These are phyloP conservation scores for Panagrolaimus sp. DNA, from an alignment of 1,140 invertebrate species.

Conservation along the genomic window DNA sequence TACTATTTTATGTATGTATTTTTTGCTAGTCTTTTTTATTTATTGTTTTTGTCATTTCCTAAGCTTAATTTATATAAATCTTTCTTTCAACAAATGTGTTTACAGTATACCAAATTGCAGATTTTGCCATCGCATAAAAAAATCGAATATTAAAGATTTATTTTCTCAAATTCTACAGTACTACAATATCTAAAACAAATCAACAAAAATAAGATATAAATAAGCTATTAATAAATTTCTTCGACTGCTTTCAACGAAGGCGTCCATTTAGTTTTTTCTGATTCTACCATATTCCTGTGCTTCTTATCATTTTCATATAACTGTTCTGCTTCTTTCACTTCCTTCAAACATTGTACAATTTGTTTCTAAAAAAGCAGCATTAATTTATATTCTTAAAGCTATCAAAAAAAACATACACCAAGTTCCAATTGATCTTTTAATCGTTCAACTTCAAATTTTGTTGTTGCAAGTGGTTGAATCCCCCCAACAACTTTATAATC, in stretches of 20 bases:
- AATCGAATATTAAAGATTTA: too few species aligned
- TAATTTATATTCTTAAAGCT: neutral
- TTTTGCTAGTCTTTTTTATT: too few species aligned
- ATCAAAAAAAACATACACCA: conserved; percentile 31
- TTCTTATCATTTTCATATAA: conserved; percentile 20
- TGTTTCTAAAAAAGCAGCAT: conserved; percentile 39
- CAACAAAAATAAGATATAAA: too few species aligned
- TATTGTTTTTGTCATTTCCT: too few species aligned
- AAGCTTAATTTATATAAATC: too few species aligned
- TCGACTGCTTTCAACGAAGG: neutral
- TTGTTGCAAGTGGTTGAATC: conserved; percentile 30
- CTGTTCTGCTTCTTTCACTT: conserved; percentile 40
- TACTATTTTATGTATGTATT: too few species aligned
- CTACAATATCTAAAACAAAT: too few species aligned
- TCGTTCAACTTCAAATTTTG: conserved; percentile 32
- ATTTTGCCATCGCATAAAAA: too few species aligned
- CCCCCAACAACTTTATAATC: conserved; percentile 50
- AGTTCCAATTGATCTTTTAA: conserved; percentile 39
- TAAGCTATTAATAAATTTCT: conserved; percentile 4
- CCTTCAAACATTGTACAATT: conserved; percentile 39
- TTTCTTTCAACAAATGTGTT: too few species aligned
- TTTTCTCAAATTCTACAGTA: too few species aligned
- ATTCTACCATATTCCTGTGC: neutral
- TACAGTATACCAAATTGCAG: too few species aligned
- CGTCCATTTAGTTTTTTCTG: conserved; percentile 11